Evolutionary conservation across 1,140 invertebrate species (phyloP), one percentile per base, ranked within the genome.

Genomic region (Drosophila pandora): DNA sequence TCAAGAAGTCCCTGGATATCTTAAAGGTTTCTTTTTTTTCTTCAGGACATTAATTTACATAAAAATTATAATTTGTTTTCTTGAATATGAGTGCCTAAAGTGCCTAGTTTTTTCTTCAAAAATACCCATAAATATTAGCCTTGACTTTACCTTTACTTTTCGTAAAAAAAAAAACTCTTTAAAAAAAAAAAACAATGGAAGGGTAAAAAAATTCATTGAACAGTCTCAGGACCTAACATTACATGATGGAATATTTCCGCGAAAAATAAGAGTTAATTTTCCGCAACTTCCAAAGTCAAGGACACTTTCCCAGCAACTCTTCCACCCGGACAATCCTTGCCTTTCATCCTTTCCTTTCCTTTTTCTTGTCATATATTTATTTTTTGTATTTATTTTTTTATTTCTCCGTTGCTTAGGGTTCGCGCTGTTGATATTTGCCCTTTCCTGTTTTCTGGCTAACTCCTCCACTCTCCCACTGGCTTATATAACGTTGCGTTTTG

Each of bases 401-500:
- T 39, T 61, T 30, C 17, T 62, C 2, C 32, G 32, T 57, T 30
- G 12, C 45, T 32, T 17, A 43, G 37, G 37, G 25, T 21, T 57
- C 17, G 34, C 17, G 34, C 32, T 57, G 59, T 62, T 57, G 59
- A 63, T 68, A 62, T 71, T 68, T 57, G 22, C 48, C 61, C 58
- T 64, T 57, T 37, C 47, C 37, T 45, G 30, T 64, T 75, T 72
- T 75, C 60, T 45, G 73, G 72, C 73, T 68, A 76, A 68, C 71
- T 63, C 59, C 43, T 34, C n/a, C 12, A 41, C 39, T 43, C 41
- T 6, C 41, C 45, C 17, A 17, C 17, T 37, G 34, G 56, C 79
- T 82, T 77, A 73, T 72, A 78, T 75, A 79, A 84, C 80, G 68
- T 84, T 84, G 81, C 80, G 78, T 87, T 77, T 82, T 88, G 82